phyloP scores from a whole-genome alignment of 1,140 invertebrate species.

The Lordiphosa clarofinis region DNA sequence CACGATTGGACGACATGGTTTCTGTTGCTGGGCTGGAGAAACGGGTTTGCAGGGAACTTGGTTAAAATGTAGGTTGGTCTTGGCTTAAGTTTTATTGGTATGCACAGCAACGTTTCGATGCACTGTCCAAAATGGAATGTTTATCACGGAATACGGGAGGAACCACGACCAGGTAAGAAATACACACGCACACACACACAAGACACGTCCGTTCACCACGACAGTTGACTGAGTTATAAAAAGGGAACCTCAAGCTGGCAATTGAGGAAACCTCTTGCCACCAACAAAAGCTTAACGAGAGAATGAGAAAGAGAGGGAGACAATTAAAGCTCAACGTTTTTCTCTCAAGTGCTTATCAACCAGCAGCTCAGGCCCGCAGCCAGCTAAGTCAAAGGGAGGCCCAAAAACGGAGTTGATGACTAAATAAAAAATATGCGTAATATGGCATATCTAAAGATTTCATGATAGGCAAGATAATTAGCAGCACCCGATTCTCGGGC shows the following conservation, averaged over 20 bases:
- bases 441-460: too few species aligned
- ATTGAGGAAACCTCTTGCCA: slow-evolving; percentile 31
- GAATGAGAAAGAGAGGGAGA: background rate
- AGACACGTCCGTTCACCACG: slow-evolving; percentile 45
- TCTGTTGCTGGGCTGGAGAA: slow-evolving; percentile 42
- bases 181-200: slow-evolving; percentile 3
- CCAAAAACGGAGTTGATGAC: too few species aligned
- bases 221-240: slow-evolving; percentile 49
- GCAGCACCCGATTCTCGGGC: too few species aligned
- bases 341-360: too few species aligned
- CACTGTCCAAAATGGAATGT: slow-evolving; percentile 46
- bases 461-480: too few species aligned
- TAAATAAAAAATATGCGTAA: too few species aligned
- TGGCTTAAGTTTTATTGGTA: slow-evolving; percentile 4
- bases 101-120: slow-evolving; percentile 31
- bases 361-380: too few species aligned
- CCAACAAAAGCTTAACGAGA: slow-evolving; percentile 1
- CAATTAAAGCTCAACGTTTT: slow-evolving; percentile 1
- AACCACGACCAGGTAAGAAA: slow-evolving; percentile 9
- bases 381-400: too few species aligned
- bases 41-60: slow-evolving; percentile 69
- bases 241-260: background rate
- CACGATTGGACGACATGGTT: slow-evolving; percentile 91
- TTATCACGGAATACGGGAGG: slow-evolving; percentile 43
- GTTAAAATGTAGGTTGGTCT: slow-evolving; percentile 52